phyloP scores from a whole-genome alignment of 2,113 vertebrate genomes.

The Rhabdomys dilectus region DNA sequence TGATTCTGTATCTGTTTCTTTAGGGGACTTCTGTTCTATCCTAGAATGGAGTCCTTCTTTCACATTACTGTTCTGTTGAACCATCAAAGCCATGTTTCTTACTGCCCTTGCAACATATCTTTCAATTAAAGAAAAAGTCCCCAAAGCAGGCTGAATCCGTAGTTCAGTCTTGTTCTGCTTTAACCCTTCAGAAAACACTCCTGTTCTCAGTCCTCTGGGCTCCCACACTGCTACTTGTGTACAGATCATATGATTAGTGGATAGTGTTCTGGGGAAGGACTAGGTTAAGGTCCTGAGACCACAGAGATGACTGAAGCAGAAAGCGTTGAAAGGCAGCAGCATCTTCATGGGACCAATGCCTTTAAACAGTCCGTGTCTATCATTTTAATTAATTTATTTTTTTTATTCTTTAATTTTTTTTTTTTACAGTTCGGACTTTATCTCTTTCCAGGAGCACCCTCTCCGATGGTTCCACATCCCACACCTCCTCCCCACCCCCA shows the following conservation, averaged over 20 bases:
- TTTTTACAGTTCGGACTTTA: no score
- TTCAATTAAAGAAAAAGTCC: neutral
- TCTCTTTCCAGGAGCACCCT: no score
- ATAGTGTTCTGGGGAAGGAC: neutral
- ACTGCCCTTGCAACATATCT: neutral
- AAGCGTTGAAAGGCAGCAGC: neutral
- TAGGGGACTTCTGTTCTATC: neutral
- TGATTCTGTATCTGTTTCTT: neutral
- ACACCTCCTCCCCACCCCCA: no score
- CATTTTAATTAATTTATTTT: conserved; percentile 32
- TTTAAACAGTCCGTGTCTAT: neutral
- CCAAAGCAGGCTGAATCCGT: neutral
- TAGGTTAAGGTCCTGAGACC: neutral
- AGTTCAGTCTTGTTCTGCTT: neutral
- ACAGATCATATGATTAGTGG: neutral
- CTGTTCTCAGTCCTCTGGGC: neutral
- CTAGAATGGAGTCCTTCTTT: neutral
- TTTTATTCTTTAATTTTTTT: no score
- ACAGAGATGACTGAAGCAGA: neutral
- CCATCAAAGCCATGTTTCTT: neutral
- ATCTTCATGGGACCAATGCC: neutral
- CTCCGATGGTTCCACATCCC: no score
- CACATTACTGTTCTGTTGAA: neutral
- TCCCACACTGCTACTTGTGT: neutral
- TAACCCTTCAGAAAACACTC: neutral